Evolutionary conservation across 2,797 vertebrate genomes (phyloP), one percentile per base, ranked within the genome.

Genomic region (Carapus acus): DNA sequence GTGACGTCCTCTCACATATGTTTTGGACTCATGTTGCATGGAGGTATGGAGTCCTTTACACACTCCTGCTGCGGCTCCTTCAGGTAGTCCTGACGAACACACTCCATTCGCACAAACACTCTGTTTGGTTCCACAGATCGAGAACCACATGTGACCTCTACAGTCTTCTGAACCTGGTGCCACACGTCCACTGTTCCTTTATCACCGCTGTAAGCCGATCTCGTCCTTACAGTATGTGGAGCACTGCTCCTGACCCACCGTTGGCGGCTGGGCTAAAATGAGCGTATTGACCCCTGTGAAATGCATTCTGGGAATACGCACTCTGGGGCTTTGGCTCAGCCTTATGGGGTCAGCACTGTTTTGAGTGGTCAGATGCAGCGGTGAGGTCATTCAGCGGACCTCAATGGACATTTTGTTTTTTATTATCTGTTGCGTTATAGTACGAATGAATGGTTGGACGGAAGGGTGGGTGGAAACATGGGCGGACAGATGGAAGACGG

Each of bases 231-330:
- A 71, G 49, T 62, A 80, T 82, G 70, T 81, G 68, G 77, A 80
- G 68, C 78, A 77, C 65, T 17, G 72, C 72, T 73, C 70, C 67
- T 63, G 19, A 33, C 44, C 63, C 62, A 54, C 68, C 53, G 74
- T 79, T 85, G 82, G 83, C 76, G 60, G 54, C 43, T 4, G 49
- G 48, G 78, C 86, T 88, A 89, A 87, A 84, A 86, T 84, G 86
- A 87, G 83, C 83, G 78, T 55, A 66, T 45, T 84, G 86, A 84
- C 87, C 85, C 78, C 76, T 80, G 66, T 85, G 80, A 84, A 88
- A 87, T 87, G 85, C 85, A 89, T 88, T 84, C 83, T 87, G 85
- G 83, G 84, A 88, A 82, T 85, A 83, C 83, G 46, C 58, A 76
- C 69, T 62, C 60, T 9, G 9, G 9, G 24, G 9, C 5, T 82